phyloP scores from a whole-genome alignment of 2,113 vertebrate species.

The Brachirus orientalis region DNA sequence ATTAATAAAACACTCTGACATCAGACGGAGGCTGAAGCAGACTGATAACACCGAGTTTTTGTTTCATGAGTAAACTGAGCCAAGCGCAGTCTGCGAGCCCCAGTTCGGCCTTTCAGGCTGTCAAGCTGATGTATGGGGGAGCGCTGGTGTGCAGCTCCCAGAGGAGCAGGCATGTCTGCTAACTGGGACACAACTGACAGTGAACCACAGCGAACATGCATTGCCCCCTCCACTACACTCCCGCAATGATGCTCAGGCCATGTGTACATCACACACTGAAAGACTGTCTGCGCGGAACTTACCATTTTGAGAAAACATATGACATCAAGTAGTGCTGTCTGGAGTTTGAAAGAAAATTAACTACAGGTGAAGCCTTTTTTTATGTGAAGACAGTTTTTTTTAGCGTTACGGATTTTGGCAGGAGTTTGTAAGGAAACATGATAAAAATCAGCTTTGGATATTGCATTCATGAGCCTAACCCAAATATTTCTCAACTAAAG shows the following conservation, averaged over 20 bases:
- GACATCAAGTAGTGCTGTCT: too few species aligned
- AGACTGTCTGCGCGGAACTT: conserved; percentile 43
- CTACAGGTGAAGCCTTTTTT: conserved; percentile 48
- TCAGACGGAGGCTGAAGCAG: conserved; percentile 67
- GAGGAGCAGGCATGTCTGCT: conserved; percentile 75
- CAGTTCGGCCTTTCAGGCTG: conserved; percentile 71
- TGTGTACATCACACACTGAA: conserved; percentile 47
- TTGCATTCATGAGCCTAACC: background rate
- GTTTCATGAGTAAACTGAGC: conserved; percentile 70
- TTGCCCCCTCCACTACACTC: conserved; percentile 45
- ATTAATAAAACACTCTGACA: conserved; percentile 71
- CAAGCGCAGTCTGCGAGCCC: conserved; percentile 47
- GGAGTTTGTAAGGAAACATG: conserved; percentile 21
- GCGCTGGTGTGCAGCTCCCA: conserved; percentile 68
- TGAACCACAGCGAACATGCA: conserved; percentile 70
- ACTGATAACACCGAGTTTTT: conserved; percentile 71
- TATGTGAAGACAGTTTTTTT: conserved; percentile 26
- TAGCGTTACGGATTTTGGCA: conserved; percentile 7
- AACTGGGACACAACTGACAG: conserved; percentile 82
- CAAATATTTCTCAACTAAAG: conserved; percentile 2
- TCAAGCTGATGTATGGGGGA: conserved; percentile 77
- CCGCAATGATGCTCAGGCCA: conserved; percentile 42
- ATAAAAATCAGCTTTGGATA: conserved; percentile 27
- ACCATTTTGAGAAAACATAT: conserved; percentile 39
- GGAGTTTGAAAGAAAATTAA: too few species aligned